Conservation (phyloP, 2,113 vertebrate species). For the Brienomyrus brachyistius region DNA sequence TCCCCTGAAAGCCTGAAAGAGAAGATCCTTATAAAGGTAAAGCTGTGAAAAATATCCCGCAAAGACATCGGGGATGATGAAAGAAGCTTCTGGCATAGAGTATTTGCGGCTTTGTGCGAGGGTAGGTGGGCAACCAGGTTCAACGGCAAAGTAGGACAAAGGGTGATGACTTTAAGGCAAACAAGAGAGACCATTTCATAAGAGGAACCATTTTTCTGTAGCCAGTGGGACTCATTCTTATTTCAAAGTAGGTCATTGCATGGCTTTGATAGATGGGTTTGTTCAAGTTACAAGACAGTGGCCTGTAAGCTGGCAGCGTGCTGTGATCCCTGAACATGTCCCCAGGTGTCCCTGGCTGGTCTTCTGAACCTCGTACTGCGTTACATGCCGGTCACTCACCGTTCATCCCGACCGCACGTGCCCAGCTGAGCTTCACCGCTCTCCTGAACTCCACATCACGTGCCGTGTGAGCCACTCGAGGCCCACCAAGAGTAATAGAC, state of each 20-base stretch:
- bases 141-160: background rate
- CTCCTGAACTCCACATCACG: background rate
- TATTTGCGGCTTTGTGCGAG: background rate
- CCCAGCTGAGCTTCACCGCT: background rate
- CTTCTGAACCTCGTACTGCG: background rate
- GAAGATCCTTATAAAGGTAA: slow-evolving; percentile 93
- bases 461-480: background rate
- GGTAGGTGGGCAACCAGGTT: background rate
- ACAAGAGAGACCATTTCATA: slow-evolving; percentile 15
- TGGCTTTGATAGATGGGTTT: slow-evolving; percentile 31
- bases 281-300: slow-evolving; percentile 24
- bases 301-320: background rate
- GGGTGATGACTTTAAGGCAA: background rate
- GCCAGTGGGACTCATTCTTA: slow-evolving; percentile 4
- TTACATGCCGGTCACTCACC: background rate
- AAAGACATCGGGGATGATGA: background rate
- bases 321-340: background rate
- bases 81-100: too few species aligned
- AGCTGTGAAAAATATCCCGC: background rate
- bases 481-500: background rate
- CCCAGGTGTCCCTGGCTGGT: background rate
- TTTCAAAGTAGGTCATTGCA: slow-evolving; percentile 30
- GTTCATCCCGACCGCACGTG: background rate
- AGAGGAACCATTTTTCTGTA: slow-evolving; percentile 16
- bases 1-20: slow-evolving; percentile 82